Evolutionary conservation across 2,888 invertebrate genomes (phyloP), one percentile per base, ranked within the genome.

Genomic region (Eremobia ochroleuca): DNA sequence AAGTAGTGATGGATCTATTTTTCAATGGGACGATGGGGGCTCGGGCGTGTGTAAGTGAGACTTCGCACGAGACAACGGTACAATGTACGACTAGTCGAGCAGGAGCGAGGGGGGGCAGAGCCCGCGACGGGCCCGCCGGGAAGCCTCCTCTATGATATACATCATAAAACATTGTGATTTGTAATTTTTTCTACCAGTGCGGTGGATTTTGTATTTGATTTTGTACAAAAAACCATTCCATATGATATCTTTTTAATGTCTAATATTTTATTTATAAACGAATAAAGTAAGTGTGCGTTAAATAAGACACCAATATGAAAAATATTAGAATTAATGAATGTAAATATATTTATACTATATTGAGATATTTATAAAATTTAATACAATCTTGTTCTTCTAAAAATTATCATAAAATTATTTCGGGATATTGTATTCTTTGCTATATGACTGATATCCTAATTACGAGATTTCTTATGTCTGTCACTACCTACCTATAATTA

Each of bases 191-290:
- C 93, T 93, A 94, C 95, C 95, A 93, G 90, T 92, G 92, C 90
- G 93, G 95, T 94, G 93, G 95, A 93, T 92, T 94, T 94, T 93
- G 93, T 95, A 94, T 95, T 96, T 95, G 93, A 93, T 95, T 96
- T 96, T 97, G 96, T 96, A 96, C 96, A 96, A 96, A 92, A 95
- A 96, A 96, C 95, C 96, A 97, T 97, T 97, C 96, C 96, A 96
- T 96, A 92, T 92, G 91, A 94, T 94, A 93, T 93, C 94, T 94
- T 95, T 93, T 94, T 95, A 94, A 94, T 93, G 91, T 95, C 93
- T 96, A 94, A 94, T 93, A 92, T 94, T 95, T 96, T 94, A 96
- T 95, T 95, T 95, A 94, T 95, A 93, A 92, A 93, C 91, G 90
- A 92, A 80, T 89, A 88, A 93, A 91, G 87, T 96, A 96, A 95